Evolutionary conservation across 2,888 invertebrate genomes (phyloP).

Genomic region (Hedychridium roseum): DNA sequence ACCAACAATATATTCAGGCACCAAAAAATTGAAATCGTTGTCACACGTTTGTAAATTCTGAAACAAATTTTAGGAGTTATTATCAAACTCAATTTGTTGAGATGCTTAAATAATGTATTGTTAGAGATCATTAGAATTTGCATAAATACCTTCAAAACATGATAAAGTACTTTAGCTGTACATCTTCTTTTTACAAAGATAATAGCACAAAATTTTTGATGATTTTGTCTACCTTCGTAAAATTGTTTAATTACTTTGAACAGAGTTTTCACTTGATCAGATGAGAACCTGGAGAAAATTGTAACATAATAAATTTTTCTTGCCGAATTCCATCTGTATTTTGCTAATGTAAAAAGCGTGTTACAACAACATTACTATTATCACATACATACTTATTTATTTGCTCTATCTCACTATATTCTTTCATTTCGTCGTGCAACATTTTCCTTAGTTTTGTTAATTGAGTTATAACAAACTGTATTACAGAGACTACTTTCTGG

Average conservation of each 20-base stretch:
- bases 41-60: slow-evolving; percentile 52
- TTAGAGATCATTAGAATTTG: neutral
- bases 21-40: slow-evolving; percentile 68
- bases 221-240: slow-evolving; percentile 52
- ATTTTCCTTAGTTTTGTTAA: slow-evolving; percentile 65
- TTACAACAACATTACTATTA: too few species aligned
- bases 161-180: slow-evolving; percentile 78
- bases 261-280: slow-evolving; percentile 72
- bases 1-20: slow-evolving; percentile 80
- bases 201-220: slow-evolving; percentile 71
- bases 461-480: slow-evolving; percentile 61
- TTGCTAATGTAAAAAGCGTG: slow-evolving; percentile 5
- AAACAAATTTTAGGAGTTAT: slow-evolving; percentile 1
- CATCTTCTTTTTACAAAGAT: slow-evolving; percentile 79
- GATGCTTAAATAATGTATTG: slow-evolving; percentile 7
- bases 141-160: slow-evolving; percentile 67
- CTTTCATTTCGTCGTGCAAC: slow-evolving; percentile 66
- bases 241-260: slow-evolving; percentile 70
- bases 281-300: slow-evolving; percentile 62
- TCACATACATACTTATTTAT: slow-evolving; percentile 64
- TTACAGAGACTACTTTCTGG: slow-evolving; percentile 34
- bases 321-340: too few species aligned
- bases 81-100: slow-evolving; percentile 1
- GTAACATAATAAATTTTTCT: slow-evolving; percentile 3
- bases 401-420: slow-evolving; percentile 59